Evolutionary conservation across 2,888 invertebrate genomes (phyloP).

Genomic region (Oscheius onirici): DNA sequence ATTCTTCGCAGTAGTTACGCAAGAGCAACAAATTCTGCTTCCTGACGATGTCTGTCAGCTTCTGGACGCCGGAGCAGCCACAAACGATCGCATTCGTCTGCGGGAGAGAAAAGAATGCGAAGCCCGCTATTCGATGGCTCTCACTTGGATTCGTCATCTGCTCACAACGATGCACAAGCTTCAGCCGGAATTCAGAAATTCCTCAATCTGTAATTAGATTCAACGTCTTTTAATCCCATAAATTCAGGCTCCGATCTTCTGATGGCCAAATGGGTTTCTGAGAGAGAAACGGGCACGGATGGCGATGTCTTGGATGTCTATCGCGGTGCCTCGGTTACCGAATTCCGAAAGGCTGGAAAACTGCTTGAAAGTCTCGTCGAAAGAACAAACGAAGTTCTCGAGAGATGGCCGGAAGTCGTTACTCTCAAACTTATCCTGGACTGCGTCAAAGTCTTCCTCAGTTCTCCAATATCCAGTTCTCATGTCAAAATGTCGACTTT

Average conservation of each 20-base stretch:
- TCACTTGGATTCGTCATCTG: conserved; percentile 49
- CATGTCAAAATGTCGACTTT: conserved; percentile 89
- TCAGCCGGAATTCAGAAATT: conserved; percentile 24
- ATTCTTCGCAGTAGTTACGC: conserved; percentile 39
- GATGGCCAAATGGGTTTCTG: conserved; percentile 3
- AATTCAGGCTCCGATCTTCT: conserved; percentile 18
- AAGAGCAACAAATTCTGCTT: conserved; percentile 39
- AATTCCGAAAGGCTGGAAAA: conserved; percentile 43
- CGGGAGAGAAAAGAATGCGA: background rate
- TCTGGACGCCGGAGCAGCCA: conserved; percentile 36
- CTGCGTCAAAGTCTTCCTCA: conserved; percentile 52
- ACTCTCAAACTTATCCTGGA: conserved; percentile 53
- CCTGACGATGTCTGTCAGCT: conserved; percentile 43
- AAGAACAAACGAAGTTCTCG: conserved; percentile 43
- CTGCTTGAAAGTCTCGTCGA: conserved; percentile 41
- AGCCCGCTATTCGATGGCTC: conserved; percentile 39
- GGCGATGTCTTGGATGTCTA: conserved; percentile 31
- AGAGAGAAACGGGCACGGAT: background rate
- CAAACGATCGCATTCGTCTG: conserved; percentile 15
- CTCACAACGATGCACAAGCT: conserved; percentile 40
- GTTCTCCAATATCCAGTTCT: conserved; percentile 77
- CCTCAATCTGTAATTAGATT: background rate
- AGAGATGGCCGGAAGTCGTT: conserved; percentile 59
- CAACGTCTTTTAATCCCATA: background rate
- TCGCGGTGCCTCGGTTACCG: conserved; percentile 38